Percentiles rank a stretch among this genome's conserved stretches.
These are phyloP conservation scores for Boulengeromyrus knoepffleri DNA, from an alignment of 2,113 vertebrate species.

Conservation along the genomic window DNA sequence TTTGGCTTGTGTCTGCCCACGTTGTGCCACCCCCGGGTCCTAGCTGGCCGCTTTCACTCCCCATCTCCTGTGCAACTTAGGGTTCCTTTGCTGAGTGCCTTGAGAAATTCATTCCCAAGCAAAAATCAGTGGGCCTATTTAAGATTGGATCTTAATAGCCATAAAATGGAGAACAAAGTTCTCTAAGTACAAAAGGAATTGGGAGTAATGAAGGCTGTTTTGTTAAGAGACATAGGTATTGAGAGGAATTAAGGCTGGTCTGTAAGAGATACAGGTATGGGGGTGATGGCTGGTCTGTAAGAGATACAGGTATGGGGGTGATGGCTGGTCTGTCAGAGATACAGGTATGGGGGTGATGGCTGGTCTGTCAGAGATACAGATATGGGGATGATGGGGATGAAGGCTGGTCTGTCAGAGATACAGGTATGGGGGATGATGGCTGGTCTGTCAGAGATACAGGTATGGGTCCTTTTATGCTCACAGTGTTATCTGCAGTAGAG, in stretches of 20 bases:
- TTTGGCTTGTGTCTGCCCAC: not conserved
- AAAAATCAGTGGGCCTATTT: not conserved
- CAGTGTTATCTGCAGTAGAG: conserved; percentile 41
- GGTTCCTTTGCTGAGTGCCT: not conserved
- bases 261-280: not conserved
- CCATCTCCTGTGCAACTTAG: not conserved
- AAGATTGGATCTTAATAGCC: too few species aligned
- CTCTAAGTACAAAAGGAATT: not conserved
- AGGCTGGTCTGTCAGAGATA: conserved; percentile 49
- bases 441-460: conserved; percentile 46
- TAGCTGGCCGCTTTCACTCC: not conserved
- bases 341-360: not conserved
- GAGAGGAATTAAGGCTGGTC: not conserved
- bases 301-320: not conserved
- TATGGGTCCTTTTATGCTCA: conserved; percentile 21
- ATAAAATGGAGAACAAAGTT: not conserved
- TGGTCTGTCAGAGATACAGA: not conserved
- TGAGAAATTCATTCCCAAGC: not conserved
- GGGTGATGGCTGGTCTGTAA: not conserved
- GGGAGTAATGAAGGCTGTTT: not conserved
- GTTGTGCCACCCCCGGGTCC: not conserved
- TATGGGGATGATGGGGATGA: not conserved
- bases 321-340: not conserved
- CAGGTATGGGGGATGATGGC: conserved; percentile 19
- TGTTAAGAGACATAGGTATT: not conserved